Percentiles rank a stretch among this genome's conserved stretches.
Conservation (phyloP, 53 echinoderm and acorn worm species). For the Astropecten irregularis region DNA sequence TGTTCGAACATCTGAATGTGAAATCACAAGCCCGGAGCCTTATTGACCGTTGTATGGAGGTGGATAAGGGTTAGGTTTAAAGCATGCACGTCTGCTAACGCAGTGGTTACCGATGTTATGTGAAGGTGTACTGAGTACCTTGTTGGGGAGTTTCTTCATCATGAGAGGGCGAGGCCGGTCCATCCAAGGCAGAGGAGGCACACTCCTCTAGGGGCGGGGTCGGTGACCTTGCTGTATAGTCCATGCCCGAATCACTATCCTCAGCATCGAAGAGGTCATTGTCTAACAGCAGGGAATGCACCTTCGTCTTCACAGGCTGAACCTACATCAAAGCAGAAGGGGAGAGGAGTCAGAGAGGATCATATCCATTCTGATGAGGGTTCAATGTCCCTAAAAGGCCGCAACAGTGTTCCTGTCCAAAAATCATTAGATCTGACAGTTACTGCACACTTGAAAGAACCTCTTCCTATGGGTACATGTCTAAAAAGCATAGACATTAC, state of each 20-base stretch:
- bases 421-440: too few species aligned
- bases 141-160: not conserved
- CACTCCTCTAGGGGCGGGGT: not conserved
- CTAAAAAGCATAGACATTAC: too few species aligned
- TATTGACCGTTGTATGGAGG: too few species aligned
- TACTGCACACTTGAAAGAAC: too few species aligned
- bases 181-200: not conserved
- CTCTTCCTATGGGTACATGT: too few species aligned
- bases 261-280: constrained; percentile 64
- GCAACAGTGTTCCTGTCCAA: too few species aligned
- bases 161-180: not conserved
- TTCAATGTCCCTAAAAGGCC: not conserved
- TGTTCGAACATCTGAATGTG: too few species aligned
- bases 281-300: constrained; percentile 20
- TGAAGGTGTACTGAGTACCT: too few species aligned
- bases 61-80: too few species aligned
- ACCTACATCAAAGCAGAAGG: not conserved
- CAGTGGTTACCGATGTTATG: too few species aligned
- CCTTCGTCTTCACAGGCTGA: constrained; percentile 13
- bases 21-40: too few species aligned
- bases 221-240: constrained; percentile 14
- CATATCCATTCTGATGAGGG: not conserved
- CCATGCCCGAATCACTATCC: constrained; percentile 39
- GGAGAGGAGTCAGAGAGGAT: not conserved
- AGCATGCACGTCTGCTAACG: too few species aligned